A percentile compares a stretch with the other conserved stretches of the same genome.
These are phyloP conservation scores for Cepaea nemoralis DNA, from an alignment of 1,140 invertebrate genomes.

Conservation along the genomic window DNA sequence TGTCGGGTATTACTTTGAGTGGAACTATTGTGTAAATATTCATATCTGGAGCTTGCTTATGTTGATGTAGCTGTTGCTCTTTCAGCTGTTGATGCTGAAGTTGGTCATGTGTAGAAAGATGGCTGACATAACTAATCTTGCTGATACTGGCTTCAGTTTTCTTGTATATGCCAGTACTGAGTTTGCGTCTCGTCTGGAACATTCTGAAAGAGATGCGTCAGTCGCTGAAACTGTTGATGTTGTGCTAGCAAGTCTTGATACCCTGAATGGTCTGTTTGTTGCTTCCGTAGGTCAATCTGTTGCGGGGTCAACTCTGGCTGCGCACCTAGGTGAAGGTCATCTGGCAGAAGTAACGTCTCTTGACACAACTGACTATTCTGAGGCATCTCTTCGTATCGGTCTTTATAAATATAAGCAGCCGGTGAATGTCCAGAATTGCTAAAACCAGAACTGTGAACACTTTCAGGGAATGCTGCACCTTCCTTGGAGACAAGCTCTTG, in stretches of 20 bases:
- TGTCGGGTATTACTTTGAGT: not conserved
- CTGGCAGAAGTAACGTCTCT: too few species aligned
- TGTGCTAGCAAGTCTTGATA: not conserved
- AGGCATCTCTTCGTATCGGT: too few species aligned
- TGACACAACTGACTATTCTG: too few species aligned
- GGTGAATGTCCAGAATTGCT: too few species aligned
- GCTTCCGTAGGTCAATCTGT: too few species aligned
- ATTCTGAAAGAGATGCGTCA: not conserved
- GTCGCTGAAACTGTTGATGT: not conserved
- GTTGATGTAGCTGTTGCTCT: not conserved
- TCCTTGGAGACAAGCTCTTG: not conserved
- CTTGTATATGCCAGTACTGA: not conserved
- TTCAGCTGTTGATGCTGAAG: not conserved
- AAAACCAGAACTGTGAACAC: too few species aligned
- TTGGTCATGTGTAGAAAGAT: too few species aligned
- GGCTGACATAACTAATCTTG: slow-evolving; percentile 7
- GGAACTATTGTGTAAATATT: too few species aligned
- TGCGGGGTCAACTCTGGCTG: too few species aligned
- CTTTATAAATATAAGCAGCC: too few species aligned
- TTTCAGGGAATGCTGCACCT: not conserved
- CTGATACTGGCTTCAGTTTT: not conserved
- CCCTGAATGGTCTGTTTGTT: not conserved
- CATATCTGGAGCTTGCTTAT: not conserved
- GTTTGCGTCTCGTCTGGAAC: not conserved
- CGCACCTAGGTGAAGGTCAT: too few species aligned